Evolutionary conservation across 2,113 vertebrate genomes (phyloP).

Genomic region (Leucopsar rothschildi): DNA sequence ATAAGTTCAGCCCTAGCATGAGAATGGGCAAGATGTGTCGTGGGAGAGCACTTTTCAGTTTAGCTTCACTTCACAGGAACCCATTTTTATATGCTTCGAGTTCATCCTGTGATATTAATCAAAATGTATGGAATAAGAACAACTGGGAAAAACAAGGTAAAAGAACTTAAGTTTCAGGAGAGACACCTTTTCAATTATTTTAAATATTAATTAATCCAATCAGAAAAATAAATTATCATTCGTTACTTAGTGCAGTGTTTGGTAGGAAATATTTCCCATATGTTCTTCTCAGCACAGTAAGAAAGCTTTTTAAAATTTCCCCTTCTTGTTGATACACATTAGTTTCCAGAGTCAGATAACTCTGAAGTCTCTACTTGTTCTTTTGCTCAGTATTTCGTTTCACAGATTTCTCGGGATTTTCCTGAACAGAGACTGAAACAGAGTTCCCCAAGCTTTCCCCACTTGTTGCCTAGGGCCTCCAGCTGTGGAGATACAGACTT

Average conservation of each 20-base stretch:
- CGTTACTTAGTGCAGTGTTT: not conserved
- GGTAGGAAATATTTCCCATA: not conserved
- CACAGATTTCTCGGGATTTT: not conserved
- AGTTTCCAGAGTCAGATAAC: not conserved
- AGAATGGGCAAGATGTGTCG: not conserved
- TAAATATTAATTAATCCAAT: not conserved
- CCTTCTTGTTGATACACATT: not conserved
- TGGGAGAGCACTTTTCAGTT: not conserved
- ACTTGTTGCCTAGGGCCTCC: not conserved
- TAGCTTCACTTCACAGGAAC: not conserved
- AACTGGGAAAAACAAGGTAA: not conserved
- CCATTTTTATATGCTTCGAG: not conserved
- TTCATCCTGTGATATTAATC: not conserved
- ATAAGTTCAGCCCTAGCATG: not conserved
- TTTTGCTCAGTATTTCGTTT: not conserved
- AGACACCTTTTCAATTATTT: not conserved
- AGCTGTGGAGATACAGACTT: not conserved
- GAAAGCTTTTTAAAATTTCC: not conserved
- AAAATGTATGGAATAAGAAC: not conserved
- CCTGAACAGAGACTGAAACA: not conserved
- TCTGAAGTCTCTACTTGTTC: not conserved
- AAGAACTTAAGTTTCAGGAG: not conserved
- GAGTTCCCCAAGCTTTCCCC: not conserved
- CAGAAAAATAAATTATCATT: not conserved
- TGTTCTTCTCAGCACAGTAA: not conserved